Base-by-base conservation (phyloP, 1,140 invertebrate species). In the Spodoptera litura region DNA sequence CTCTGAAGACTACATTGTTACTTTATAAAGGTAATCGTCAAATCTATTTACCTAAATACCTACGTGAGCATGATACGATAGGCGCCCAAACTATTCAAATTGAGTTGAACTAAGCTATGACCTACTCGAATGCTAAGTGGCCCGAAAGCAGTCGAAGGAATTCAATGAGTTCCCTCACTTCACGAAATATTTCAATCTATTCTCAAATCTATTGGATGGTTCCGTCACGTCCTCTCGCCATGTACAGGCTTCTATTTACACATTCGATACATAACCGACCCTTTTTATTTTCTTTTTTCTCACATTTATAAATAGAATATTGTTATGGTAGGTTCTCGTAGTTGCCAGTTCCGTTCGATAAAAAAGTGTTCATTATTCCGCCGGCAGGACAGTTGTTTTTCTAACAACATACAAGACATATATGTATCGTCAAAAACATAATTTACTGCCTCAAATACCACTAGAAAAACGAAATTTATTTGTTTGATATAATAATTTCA, bases 51-150 rank as follows among this genome's bases (percentile, higher is more conserved):
- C 38, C 38, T 44, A 44, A 44, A 44, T 44, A 44, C 38, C 38
- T 44, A 44, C 38, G 25, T 11, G 25, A 59, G 13, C 58, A 13
- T 59, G 25, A 27, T 31, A 31, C 58, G 58, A 8, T 44, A 59
- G 27, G 58, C 58, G 31, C 25, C 31, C 58, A 59, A 59, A 59
- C 58, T 59, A 59, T 59, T 59, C 58, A 59, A 59, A 59, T 59
- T 31, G 58, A 59, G 25, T 59, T 44, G 61, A 20, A 64, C n/a
- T 20, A 20, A 11, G 10, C n/a, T 44, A 49, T 64, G 13, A 44
- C 38, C 38, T 64, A 44, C 35, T 64, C 38, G 61, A 10, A 38
- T 35, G n/a, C 35, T 20, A 15, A 64, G 35, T 49, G 35, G 38
- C n/a, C n/a, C n/a, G 3, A 49, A 64, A 64, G n/a, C 9, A 64